Percentiles rank a stretch among this genome's conserved stretches.
Conservation (phyloP, 2,888 invertebrate genomes). For the Platycnemis pennipes region DNA sequence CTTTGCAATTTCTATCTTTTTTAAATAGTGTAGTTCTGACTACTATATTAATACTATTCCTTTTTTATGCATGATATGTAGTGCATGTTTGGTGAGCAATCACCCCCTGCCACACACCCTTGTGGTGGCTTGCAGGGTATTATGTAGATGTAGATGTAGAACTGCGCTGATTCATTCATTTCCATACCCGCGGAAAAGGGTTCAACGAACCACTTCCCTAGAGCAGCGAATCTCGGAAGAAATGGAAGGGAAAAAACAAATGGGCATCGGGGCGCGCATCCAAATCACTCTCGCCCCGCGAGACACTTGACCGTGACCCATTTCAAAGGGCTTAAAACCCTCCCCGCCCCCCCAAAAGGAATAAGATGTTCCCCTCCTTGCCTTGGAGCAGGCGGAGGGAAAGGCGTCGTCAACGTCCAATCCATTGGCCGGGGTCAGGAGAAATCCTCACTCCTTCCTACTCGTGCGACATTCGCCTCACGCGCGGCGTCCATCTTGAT, state of each 20-base stretch:
- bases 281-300: neutral
- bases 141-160: too few relatives aligned
- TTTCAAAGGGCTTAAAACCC: conserved; percentile 38
- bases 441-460: neutral
- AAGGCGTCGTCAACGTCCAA: neutral
- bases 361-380: too few relatives aligned
- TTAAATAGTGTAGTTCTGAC: too few relatives aligned
- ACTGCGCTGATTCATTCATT: neutral
- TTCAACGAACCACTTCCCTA: neutral
- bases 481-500: conserved; percentile 40
- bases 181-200: neutral
- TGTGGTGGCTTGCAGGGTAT: too few relatives aligned
- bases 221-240: neutral
- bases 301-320: conserved; percentile 57
- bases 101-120: too few relatives aligned
- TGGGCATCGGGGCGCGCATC: neutral
- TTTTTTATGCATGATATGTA: too few relatives aligned
- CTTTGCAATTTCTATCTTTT: too few relatives aligned
- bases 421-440: conserved; percentile 64
- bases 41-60: too few relatives aligned
- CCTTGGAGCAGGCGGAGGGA: neutral
- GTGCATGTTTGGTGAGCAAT: too few relatives aligned
- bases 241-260: neutral
- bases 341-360: neutral
- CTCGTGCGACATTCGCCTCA: conserved; percentile 47